Base-by-base conservation (phyloP, 2,113 vertebrate species). In the Oxyura jamaicensis region DNA sequence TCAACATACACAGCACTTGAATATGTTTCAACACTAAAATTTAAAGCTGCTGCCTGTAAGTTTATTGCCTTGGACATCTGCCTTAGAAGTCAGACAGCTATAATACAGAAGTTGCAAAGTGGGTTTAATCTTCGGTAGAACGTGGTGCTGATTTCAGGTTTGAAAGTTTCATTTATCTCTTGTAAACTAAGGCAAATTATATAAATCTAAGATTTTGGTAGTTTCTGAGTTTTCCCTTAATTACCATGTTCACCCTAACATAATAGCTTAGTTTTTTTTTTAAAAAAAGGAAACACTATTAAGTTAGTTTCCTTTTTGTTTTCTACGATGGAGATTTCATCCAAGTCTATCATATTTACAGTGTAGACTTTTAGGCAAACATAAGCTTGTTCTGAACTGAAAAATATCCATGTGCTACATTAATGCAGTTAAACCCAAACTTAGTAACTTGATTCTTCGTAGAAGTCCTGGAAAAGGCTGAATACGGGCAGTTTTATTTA, bases 1-100 rank as follows among this genome's bases (percentile, higher is more conserved):
- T 90, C 15, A 20, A 8, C 3, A 23, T 0, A 0, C 2, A 0
- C 48, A 3, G 7, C 60, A 18, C 6, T 79, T 93, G 29, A 20
- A 16, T 79, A 3, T 73, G 21, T 66, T 88, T 13, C 41, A 77
- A 44, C 12, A 25, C 17, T 66, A 29, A 90, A 73, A 80, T 83
- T 50, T 60, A 14, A 82, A 68, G 18, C 68, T 80, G 14, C 26
- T 90, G 44, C 36, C 21, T 77, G 35, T 46, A 88, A 42, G 76
- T 90, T 80, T 80, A 36, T 26, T 13, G 17, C 53, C 48, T 88
- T 60, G 42, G 36, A 31, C 26, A 44, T 13, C 12, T 68, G 20
- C 18, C 20, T 79, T 79, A 58, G 22, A 71, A 69, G 29, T 42
- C 0, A 81, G 23, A 12, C 23, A 52, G 8, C 28, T 78, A 11